phyloP scores from a whole-genome alignment of 1,140 invertebrate genomes.

The Littorina saxatilis region DNA sequence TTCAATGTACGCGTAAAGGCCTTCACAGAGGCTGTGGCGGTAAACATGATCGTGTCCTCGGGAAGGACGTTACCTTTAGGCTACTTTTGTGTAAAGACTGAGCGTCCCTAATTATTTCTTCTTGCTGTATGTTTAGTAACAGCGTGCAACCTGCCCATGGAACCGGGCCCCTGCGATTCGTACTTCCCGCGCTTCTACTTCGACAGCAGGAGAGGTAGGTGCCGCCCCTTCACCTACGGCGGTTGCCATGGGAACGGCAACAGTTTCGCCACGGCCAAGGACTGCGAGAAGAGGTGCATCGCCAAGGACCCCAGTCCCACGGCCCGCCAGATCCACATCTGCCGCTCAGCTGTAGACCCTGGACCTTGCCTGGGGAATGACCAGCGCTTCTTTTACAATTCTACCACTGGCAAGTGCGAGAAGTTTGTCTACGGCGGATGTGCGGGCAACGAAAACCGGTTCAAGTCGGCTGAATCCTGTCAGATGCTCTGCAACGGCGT shows the following conservation, averaged over 20 bases:
- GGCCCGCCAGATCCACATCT: not conserved
- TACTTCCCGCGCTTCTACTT: slow-evolving; percentile 75
- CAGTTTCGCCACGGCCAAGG: slow-evolving; percentile 75
- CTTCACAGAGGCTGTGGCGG: not conserved
- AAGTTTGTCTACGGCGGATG: too few species aligned
- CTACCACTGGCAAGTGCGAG: too few species aligned
- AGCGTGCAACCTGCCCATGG: slow-evolving; percentile 53
- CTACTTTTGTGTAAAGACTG: too few species aligned
- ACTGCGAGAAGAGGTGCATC: slow-evolving; percentile 76
- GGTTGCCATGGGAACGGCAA: slow-evolving; percentile 79
- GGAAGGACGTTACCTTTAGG: not conserved
- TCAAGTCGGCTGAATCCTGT: slow-evolving; percentile 78
- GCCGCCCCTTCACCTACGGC: slow-evolving; percentile 79
- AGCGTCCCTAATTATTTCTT: too few species aligned
- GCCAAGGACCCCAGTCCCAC: too few species aligned
- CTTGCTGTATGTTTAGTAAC: not conserved
- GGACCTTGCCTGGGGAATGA: too few species aligned
- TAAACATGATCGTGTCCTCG: not conserved
- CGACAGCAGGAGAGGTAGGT: slow-evolving; percentile 71
- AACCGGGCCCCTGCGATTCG: slow-evolving; percentile 62
- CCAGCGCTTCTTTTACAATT: too few species aligned
- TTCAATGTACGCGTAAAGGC: not conserved
- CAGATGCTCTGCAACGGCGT: too few species aligned
- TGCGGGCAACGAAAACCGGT: slow-evolving; percentile 83
- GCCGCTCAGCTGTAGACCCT: too few species aligned